These are phyloP conservation scores for Pleuronectes platessa DNA, from an alignment of 2,113 vertebrate species.

Conservation along the genomic window DNA sequence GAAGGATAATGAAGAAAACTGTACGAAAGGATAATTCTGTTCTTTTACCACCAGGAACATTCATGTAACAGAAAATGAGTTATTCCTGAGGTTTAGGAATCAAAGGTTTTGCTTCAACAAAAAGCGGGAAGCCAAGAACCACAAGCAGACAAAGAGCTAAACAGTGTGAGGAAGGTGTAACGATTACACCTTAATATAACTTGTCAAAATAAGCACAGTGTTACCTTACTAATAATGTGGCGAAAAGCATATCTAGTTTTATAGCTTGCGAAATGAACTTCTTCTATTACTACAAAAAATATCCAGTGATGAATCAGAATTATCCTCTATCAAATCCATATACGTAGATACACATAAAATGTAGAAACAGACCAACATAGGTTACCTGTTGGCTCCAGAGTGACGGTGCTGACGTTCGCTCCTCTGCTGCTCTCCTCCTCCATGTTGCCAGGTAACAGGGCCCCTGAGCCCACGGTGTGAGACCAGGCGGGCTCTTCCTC, in stretches of 20 bases:
- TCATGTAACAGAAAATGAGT: too few relatives aligned
- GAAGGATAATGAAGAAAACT: conserved; percentile 35
- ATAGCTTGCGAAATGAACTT: too few relatives aligned
- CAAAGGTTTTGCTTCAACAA: not conserved
- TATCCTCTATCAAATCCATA: too few relatives aligned
- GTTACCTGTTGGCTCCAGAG: conserved; percentile 68
- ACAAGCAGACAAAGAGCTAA: not conserved
- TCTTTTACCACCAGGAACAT: not conserved
- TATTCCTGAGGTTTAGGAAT: not conserved
- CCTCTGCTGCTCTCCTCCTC: conserved; percentile 71
- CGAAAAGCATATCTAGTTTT: too few relatives aligned
- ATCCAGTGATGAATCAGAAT: too few relatives aligned
- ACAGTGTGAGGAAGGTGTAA: not conserved
- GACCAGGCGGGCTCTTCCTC: conserved; percentile 68
- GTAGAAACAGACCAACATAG: not conserved
- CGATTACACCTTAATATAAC: not conserved
- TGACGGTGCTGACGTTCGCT: conserved; percentile 59
- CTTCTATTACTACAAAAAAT: too few relatives aligned
- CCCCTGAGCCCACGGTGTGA: conserved; percentile 71
- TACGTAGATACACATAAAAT: not conserved
- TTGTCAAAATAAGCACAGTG: not conserved
- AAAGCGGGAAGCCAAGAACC: not conserved
- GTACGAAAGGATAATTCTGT: conserved; percentile 26
- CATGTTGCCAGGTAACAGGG: conserved; percentile 68
- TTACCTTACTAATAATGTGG: not conserved